Conservation (phyloP, 2,888 invertebrate genomes). For the Odontomyia ornata region DNA sequence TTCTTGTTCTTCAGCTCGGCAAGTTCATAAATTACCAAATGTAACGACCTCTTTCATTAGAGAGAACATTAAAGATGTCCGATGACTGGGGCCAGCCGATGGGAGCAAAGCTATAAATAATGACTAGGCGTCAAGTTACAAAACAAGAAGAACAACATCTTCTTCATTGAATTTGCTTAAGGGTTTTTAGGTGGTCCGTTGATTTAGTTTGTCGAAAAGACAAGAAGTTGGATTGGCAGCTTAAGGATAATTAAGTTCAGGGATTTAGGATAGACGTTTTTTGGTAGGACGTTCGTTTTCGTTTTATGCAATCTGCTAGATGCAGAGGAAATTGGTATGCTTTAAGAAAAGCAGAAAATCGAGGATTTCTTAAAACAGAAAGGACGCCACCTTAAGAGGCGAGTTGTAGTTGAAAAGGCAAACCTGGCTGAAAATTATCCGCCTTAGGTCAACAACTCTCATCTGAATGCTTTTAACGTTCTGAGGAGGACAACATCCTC, state of each 20-base stretch:
- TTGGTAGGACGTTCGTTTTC: no score
- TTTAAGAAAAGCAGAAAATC: no score
- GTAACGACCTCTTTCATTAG: constrained; percentile 46
- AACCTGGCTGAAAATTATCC: no score
- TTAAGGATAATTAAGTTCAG: no score
- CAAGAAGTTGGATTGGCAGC: no score
- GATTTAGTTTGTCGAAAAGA: neutral
- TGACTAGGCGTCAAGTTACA: constrained; percentile 26
- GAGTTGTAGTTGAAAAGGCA: no score
- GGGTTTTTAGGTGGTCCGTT: neutral
- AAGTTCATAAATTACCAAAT: constrained; percentile 48
- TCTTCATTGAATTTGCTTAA: constrained; percentile 41
- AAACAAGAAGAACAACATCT: constrained; percentile 9
- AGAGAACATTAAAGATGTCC: constrained; percentile 38
- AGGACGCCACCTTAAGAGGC: no score
- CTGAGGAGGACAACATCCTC: constrained; percentile 43
- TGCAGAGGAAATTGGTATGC: no score
- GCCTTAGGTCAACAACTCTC: no score
- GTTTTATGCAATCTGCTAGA: no score
- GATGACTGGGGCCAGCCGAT: constrained; percentile 10
- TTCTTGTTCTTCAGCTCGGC: neutral
- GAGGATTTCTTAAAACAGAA: no score
- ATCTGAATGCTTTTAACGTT: neutral
- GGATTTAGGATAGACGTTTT: no score
- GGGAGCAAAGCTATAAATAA: constrained; percentile 37